Evolutionary conservation across 2,888 invertebrate species (phyloP).

Genomic region (Neoitamus cyanurus): DNA sequence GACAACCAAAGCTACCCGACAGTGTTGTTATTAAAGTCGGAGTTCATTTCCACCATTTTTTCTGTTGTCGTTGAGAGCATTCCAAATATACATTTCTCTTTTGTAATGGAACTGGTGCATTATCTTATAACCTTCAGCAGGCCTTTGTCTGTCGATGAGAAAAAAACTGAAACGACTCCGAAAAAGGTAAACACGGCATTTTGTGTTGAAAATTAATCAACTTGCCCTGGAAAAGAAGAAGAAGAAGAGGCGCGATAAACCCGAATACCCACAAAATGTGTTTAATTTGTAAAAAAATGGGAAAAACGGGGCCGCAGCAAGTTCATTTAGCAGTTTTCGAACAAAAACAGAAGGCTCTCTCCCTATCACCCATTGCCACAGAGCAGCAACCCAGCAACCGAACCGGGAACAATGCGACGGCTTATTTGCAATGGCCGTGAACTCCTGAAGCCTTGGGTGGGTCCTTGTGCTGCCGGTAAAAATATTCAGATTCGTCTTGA

Average conservation of each 20-base stretch:
- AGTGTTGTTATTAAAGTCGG: neutral
- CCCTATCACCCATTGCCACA: neutral
- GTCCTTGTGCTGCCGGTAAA: neutral
- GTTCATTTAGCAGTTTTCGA: neutral
- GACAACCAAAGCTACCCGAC: neutral
- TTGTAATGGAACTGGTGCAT: neutral
- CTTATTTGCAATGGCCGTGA: constrained; percentile 7
- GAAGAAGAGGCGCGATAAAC: neutral
- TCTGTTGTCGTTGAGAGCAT: neutral
- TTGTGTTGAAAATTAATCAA: neutral
- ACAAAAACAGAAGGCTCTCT: neutral
- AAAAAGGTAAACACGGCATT: neutral
- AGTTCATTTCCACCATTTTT: neutral
- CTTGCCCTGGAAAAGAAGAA: neutral
- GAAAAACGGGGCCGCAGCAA: neutral
- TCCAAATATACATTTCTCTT: neutral
- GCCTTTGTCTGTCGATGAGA: neutral
- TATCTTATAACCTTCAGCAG: neutral
- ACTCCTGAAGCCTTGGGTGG: neutral
- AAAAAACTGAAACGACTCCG: neutral
- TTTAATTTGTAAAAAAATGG: neutral
- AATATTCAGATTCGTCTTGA: constrained; percentile 11
- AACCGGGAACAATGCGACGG: neutral
- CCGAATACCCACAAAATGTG: neutral
- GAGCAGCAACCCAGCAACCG: too few species aligned